Base-by-base conservation (phyloP, 2,113 vertebrate species). In the Cochlearius cochlearius region DNA sequence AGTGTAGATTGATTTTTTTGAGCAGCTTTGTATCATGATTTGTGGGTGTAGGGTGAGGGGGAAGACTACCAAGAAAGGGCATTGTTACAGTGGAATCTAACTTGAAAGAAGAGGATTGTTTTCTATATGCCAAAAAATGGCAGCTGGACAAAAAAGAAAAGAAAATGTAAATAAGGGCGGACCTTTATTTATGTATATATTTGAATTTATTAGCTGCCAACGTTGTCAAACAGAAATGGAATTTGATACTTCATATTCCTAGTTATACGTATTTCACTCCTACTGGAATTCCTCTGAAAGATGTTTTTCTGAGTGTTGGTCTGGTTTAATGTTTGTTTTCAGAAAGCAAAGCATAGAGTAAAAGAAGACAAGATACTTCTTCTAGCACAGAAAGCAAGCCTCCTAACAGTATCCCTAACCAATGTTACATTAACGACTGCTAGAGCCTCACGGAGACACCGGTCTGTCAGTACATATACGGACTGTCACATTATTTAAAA, bases 11-110 rank as follows among this genome's bases (percentile, higher is more conserved):
- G 72, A 72, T 80, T 84, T 95, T 95, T 95, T 95, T 76, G 55
- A 91, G 87, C 52, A 85, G 80, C 67, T 94, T 76, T 91, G 53
- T 89, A 25, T 78, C 26, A 5, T 12, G n/a, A 43, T 95, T 95
- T 76, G 95, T 96, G 96, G 92, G 92, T 88, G 96, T 71, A 73
- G 90, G 23, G 26, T 74, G 64, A 74, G 88, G 91, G 84, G 69
- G 62, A 90, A 69, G 73, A 58, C 87, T 95, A 50, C 58, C 53
- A 89, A 97, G 76, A 91, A 89, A 69, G 91, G 29, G 23, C 69
- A 88, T 92, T 97, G 89, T 97, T 92, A 69, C 72, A 91, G 50
- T 77, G 89, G 89, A 96, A 96, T 97, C 73, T 80, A 92, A 76
- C 69, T 89, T 53, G 9, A 89, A 95, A 94, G 80, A 91, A 9